A percentile compares a stretch with the other conserved stretches of the same genome.
phyloP scores from a whole-genome alignment of 2,888 invertebrate genomes.

The Tineola bisselliella region DNA sequence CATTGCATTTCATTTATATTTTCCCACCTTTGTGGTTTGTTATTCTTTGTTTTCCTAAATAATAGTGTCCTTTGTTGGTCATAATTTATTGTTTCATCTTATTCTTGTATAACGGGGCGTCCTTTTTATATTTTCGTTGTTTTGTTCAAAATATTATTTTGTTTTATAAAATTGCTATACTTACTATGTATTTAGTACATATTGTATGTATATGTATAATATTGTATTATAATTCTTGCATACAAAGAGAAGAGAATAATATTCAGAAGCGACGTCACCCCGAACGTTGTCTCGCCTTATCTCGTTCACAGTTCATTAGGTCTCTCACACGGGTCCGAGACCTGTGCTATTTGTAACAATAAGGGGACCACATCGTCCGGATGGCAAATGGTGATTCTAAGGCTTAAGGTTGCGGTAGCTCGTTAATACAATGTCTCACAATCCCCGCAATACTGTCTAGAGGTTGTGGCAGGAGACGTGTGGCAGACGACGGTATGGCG shows the following conservation, averaged over 20 bases:
- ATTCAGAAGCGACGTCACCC: conserved; percentile 28
- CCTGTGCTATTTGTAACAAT: conserved; percentile 62
- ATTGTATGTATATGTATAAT: neutral
- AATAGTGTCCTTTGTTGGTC: conserved; percentile 35
- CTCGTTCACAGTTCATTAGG: conserved; percentile 70
- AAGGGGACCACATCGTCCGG: conserved; percentile 39
- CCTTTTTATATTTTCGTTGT: neutral
- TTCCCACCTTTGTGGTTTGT: conserved; percentile 40
- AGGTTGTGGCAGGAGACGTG: conserved; percentile 34
- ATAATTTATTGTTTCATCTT: neutral
- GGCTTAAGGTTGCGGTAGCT: conserved; percentile 44
- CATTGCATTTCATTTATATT: conserved; percentile 59
- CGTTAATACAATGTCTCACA: conserved; percentile 31
- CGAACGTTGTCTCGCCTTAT: conserved; percentile 55
- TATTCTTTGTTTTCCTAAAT: conserved; percentile 51
- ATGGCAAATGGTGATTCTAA: conserved; percentile 54
- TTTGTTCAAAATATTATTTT: neutral
- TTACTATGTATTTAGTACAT: too few species aligned
- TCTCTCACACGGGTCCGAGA: conserved; percentile 45
- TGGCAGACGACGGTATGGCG: conserved; percentile 45
- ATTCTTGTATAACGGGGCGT: neutral
- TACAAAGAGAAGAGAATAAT: neutral
- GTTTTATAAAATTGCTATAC: too few species aligned
- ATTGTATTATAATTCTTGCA: neutral
- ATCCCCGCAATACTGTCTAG: neutral